Conservation (phyloP, 2,113 vertebrate species). For the Catagonus wagneri region DNA sequence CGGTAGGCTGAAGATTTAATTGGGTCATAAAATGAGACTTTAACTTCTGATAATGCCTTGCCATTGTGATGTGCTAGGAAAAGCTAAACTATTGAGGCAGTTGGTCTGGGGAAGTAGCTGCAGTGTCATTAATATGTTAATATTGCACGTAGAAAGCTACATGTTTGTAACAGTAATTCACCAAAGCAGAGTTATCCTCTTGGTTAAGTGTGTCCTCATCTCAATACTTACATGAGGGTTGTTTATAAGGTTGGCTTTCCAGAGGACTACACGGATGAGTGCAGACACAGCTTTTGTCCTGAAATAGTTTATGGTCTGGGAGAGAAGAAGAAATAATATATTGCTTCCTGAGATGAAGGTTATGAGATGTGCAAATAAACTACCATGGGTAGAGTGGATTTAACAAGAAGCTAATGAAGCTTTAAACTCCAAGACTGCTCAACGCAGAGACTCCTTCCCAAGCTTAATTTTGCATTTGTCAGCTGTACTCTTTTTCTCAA, state of each 20-base stretch:
- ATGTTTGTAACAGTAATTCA: neutral
- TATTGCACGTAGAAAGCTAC: neutral
- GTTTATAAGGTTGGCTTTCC: neutral
- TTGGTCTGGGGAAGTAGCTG: neutral
- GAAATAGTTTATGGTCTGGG: neutral
- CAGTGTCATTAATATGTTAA: neutral
- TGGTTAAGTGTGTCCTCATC: neutral
- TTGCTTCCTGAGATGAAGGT: neutral
- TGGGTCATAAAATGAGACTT: neutral
- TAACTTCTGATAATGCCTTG: neutral
- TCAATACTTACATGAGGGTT: neutral
- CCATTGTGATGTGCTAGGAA: slow-evolving; percentile 42
- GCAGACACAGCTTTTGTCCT: neutral
- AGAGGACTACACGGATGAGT: neutral
- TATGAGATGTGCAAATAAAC: neutral
- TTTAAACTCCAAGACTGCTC: neutral
- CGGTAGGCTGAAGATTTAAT: neutral
- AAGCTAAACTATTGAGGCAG: neutral
- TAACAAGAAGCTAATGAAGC: neutral
- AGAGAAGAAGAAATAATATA: neutral
- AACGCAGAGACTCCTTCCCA: neutral
- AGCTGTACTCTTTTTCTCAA: neutral
- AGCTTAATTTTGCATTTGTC: neutral
- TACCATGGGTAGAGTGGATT: accelerated
- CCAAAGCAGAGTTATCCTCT: neutral